Evolutionary conservation across 2,113 vertebrate genomes (phyloP).

Genomic region (Eira barbara): DNA sequence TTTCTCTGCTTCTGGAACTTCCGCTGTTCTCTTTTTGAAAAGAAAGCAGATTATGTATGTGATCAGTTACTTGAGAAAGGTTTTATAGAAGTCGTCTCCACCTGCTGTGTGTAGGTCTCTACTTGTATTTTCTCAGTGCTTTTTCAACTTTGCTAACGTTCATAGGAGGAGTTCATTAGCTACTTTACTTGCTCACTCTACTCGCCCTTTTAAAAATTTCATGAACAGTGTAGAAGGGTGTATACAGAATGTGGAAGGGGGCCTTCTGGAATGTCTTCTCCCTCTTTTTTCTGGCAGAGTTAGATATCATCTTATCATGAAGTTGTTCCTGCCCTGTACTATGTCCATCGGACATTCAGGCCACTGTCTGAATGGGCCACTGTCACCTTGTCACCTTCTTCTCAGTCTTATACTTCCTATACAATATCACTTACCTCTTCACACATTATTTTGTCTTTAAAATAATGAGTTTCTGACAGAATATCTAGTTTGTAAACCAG

Average conservation of each 20-base stretch:
- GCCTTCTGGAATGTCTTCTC: not conserved
- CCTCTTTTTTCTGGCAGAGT: not conserved
- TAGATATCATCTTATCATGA: not conserved
- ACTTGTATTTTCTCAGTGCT: not conserved
- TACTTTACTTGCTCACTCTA: not conserved
- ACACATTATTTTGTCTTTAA: not conserved
- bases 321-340: not conserved
- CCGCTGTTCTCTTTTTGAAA: not conserved
- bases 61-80: not conserved
- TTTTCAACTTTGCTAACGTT: not conserved
- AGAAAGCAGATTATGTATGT: not conserved
- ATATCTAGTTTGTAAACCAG: not conserved
- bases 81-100: not conserved
- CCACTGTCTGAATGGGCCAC: not conserved
- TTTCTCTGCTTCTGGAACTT: not conserved
- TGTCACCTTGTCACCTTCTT: not conserved
- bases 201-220: not conserved
- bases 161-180: not conserved
- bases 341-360: accelerated
- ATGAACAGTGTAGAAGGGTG: not conserved
- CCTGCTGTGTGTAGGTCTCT: not conserved
- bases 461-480: not conserved
- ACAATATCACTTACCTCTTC: not conserved
- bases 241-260: not conserved
- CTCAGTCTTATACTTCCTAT: not conserved